These are phyloP conservation scores for Ciconia stormi DNA, from an alignment of 2,113 vertebrate species.

Conservation along the genomic window DNA sequence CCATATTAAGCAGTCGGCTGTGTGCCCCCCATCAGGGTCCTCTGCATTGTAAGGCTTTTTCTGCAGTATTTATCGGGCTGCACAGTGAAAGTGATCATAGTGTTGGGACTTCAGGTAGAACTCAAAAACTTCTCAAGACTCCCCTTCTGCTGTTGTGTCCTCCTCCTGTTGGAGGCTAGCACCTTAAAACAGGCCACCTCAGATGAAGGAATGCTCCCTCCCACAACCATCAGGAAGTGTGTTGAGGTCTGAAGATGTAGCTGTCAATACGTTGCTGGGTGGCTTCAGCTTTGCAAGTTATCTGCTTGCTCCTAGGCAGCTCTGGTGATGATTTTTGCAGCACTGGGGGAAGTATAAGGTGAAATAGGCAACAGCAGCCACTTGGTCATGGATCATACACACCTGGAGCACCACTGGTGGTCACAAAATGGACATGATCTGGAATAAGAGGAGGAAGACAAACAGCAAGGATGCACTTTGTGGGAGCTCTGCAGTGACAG, in stretches of 20 bases:
- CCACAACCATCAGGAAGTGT: neutral
- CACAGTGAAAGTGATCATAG: neutral
- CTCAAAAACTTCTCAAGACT: neutral
- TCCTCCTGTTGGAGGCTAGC: neutral
- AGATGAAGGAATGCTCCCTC: neutral
- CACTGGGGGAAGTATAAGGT: neutral
- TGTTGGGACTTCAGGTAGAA: neutral
- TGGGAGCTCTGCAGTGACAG: neutral
- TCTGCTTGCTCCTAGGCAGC: neutral
- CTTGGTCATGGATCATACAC: neutral
- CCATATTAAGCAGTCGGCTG: neutral
- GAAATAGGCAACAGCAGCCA: neutral
- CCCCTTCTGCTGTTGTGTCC: neutral
- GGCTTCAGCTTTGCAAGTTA: neutral
- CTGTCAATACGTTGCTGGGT: neutral
- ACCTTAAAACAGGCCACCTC: neutral
- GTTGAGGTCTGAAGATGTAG: neutral
- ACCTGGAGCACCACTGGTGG: neutral
- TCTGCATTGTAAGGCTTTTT: neutral
- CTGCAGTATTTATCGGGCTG: neutral
- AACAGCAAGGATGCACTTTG: neutral
- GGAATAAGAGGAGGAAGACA: neutral
- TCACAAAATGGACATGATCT: neutral
- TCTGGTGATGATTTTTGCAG: neutral
- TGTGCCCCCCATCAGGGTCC: neutral